These are phyloP conservation scores for Notoglanidium macrostoma DNA, from an alignment of 2,797 vertebrate genomes.

Conservation along the genomic window DNA sequence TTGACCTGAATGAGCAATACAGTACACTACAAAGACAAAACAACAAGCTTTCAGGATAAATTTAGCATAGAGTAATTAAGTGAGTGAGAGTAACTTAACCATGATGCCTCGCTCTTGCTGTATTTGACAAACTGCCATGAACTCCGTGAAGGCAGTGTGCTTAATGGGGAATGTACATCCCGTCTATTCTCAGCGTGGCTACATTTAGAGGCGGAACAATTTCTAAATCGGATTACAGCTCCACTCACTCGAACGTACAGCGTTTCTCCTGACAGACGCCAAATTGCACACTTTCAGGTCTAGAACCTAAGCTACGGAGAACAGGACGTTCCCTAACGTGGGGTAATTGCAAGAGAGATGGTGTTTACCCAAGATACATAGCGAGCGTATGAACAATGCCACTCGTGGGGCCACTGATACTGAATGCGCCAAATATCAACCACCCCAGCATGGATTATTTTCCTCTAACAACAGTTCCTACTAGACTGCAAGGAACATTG, in stretches of 20 bases:
- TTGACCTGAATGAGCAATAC: neutral
- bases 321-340: too few relatives aligned
- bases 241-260: neutral
- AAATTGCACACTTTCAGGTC: neutral
- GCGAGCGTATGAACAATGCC: neutral
- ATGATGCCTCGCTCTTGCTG: conserved; percentile 47
- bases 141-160: conserved; percentile 60
- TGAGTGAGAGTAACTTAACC: conserved; percentile 19
- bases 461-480: neutral
- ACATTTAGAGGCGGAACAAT: conserved; percentile 71
- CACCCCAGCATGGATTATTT: neutral
- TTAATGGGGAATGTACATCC: conserved; percentile 67
- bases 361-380: neutral
- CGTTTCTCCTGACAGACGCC: too few relatives aligned
- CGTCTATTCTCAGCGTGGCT: conserved; percentile 75
- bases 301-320: neutral
- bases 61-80: neutral
- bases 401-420: neutral
- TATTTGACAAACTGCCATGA: conserved; percentile 56
- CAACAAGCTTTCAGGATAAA: neutral
- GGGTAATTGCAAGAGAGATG: too few relatives aligned
- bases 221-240: neutral
- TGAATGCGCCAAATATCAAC: too few relatives aligned
- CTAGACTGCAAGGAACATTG: neutral
- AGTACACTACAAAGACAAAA: neutral